Conservation (phyloP, 2,888 invertebrate genomes). For the Limnephilus marmoratus region DNA sequence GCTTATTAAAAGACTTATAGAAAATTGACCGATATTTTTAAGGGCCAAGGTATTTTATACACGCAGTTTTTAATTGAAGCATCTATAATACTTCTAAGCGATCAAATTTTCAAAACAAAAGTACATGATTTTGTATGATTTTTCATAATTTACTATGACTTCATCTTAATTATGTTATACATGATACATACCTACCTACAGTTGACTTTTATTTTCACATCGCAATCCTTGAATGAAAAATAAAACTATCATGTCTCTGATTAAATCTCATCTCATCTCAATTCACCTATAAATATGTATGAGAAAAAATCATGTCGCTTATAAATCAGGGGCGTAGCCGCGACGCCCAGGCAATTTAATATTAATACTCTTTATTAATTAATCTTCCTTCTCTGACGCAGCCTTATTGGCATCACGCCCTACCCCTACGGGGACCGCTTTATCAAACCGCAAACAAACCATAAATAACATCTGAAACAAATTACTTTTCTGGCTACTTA, state of each 20-base stretch:
- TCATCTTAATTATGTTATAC: no score
- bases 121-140: no score
- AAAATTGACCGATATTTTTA: no score
- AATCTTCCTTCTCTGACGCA: slow-evolving; percentile 32
- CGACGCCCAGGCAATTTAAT: slow-evolving; percentile 48
- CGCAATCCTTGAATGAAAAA: not conserved
- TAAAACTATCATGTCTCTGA: not conserved
- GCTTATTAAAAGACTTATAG: no score
- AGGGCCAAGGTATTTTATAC: no score
- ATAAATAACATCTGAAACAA: slow-evolving; percentile 51
- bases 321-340: slow-evolving; percentile 54
- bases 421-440: slow-evolving; percentile 33
- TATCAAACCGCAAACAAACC: slow-evolving; percentile 51
- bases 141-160: no score
- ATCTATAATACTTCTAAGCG: no score
- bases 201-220: not conserved
- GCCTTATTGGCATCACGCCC: slow-evolving; percentile 39
- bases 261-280: not conserved
- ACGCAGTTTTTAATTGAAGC: no score
- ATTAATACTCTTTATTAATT: slow-evolving; percentile 54
- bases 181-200: no score
- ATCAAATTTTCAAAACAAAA: no score
- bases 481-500: slow-evolving; percentile 53
- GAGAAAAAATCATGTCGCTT: slow-evolving; percentile 48
- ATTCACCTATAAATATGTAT: slow-evolving; percentile 6